Conservation (phyloP, 2,888 invertebrate genomes). For the Argynnis bischoffii region DNA sequence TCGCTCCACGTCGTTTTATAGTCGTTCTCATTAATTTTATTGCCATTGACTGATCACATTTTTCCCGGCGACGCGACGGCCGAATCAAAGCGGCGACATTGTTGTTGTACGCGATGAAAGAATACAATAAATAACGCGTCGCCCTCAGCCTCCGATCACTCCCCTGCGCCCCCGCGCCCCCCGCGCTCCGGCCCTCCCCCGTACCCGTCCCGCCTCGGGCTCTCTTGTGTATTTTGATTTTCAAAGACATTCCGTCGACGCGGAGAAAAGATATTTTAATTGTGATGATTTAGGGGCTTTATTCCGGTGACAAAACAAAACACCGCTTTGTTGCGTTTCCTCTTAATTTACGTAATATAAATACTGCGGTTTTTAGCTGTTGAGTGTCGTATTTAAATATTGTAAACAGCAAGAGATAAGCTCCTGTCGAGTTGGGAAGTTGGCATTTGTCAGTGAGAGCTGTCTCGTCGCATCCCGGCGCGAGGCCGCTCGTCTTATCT, state of each 20-base stretch:
- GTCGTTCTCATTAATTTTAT: slow-evolving; percentile 29
- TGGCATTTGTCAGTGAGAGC: not conserved
- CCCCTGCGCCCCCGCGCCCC: slow-evolving; percentile 10
- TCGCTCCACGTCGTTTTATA: slow-evolving; percentile 10
- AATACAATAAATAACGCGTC: slow-evolving; percentile 49
- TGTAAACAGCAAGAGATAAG: not conserved
- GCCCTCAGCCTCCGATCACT: slow-evolving; percentile 8
- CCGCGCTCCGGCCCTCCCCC: not conserved
- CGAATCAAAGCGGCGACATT: slow-evolving; percentile 35
- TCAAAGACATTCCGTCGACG: slow-evolving; percentile 65
- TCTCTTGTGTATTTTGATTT: slow-evolving; percentile 51
- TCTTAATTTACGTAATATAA: slow-evolving; percentile 46
- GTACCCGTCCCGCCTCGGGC: slow-evolving; percentile 25
- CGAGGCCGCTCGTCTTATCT: slow-evolving; percentile 30
- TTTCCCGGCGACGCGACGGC: slow-evolving; percentile 40
- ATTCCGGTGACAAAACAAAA: slow-evolving; percentile 44
- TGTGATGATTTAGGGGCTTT: slow-evolving; percentile 66
- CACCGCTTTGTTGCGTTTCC: slow-evolving; percentile 44
- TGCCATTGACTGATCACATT: slow-evolving; percentile 37
- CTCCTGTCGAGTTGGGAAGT: not conserved
- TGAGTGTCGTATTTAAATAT: not conserved
- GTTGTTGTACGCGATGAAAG: slow-evolving; percentile 45
- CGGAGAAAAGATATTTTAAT: slow-evolving; percentile 63
- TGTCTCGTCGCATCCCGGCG: slow-evolving; percentile 15
- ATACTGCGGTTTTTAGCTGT: not conserved